phyloP scores from a whole-genome alignment of 2,113 vertebrate species.

The Pseudonaja textilis region DNA sequence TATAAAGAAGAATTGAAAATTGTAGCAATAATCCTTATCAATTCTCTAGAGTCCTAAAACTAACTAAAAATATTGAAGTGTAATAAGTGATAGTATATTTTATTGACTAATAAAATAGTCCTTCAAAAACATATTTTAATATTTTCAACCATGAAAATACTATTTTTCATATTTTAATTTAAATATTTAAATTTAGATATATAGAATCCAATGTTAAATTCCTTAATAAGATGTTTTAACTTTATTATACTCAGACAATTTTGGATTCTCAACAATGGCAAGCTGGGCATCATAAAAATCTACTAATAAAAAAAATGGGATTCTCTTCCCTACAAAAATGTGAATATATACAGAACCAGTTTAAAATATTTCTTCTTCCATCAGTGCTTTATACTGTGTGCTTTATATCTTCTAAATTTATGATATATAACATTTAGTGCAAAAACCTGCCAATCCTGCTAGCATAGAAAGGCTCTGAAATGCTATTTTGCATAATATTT shows the following conservation, averaged over 20 bases:
- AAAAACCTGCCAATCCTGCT: background rate
- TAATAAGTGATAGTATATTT: slow-evolving; percentile 22
- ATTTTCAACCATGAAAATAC: slow-evolving; percentile 38
- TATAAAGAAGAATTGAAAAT: background rate
- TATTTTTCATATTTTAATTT: slow-evolving; percentile 13
- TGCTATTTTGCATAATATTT: background rate
- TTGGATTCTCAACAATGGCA: too few species aligned
- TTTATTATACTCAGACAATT: too few species aligned
- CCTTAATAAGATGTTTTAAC: background rate
- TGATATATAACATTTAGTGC: background rate
- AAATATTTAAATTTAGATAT: background rate
- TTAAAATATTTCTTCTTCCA: background rate
- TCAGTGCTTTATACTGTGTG: background rate
- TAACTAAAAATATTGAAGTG: background rate
- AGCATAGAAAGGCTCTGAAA: background rate
- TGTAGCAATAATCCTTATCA: background rate
- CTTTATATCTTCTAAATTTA: background rate
- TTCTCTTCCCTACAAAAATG: too few species aligned
- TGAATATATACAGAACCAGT: background rate
- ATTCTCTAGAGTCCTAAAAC: background rate
- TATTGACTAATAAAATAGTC: background rate
- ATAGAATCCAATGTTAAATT: background rate
- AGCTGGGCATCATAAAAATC: background rate
- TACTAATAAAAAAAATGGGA: too few species aligned
- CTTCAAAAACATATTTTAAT: slow-evolving; percentile 29